Base-by-base conservation (phyloP, 2,888 invertebrate genomes). In the Nysson spinosus region DNA sequence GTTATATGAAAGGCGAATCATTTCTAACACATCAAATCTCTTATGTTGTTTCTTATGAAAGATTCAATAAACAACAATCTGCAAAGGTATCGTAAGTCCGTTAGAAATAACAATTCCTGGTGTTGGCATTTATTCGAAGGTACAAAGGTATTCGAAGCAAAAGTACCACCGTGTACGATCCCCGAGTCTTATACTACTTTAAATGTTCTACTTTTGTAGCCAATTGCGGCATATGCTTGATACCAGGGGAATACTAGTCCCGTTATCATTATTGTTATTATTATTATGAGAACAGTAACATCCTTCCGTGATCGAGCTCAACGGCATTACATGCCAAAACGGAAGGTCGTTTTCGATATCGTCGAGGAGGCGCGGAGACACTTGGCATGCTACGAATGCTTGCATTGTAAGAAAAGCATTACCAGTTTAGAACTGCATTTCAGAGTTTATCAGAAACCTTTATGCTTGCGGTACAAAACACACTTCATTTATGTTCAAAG, bases 271-370 rank as follows among this genome's bases (percentile, higher is more conserved):
- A 43, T 57, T 35, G 49, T 57, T 57, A 56, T 32, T 46, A 30
- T 50, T 22, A 6, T 47, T 52, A n/a, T 17, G 17, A 7, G 39
- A 42, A 24, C 22, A 20, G 49, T n/a, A 37, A 14, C 7, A 14
- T 17, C n/a, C 26, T 5, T 17, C 16, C 6, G 46, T 19, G 50
- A 44, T 34, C 24, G 52, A 22, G 32, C 17, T 11, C 28, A 16
- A 17, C 4, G 19, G 17, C 12, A 42, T 39, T 30, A 24, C 51
- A 67, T 57, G 54, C 52, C 63, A 50, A 68, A 69, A 30, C 52
- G 44, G 39, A 51, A 46, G 56, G 42, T 62, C 40, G 30, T 69
- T 69, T 46, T 24, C 50, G 26, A 54, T 37, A 50, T 57, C 42
- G 54, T 50, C 44, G 55, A 22, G 42, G 40, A 35, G 43, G 14